Base-by-base conservation (phyloP, 2,113 vertebrate species). In the Triplophysa dalaica region DNA sequence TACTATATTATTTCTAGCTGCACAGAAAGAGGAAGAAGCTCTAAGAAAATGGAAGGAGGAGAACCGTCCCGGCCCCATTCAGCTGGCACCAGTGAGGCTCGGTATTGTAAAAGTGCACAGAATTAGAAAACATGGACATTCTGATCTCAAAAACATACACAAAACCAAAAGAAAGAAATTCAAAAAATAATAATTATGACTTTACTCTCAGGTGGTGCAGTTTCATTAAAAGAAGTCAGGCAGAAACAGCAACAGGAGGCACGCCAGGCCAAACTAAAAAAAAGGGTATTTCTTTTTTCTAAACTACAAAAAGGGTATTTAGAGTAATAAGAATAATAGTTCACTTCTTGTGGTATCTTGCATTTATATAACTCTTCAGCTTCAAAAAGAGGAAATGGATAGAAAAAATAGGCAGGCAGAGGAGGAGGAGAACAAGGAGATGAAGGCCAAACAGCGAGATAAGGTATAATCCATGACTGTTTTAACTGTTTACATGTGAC, bases 401-500 rank as follows among this genome's bases (percentile, higher is more conserved):
- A 89, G 70, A 85, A 88, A 75, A 75, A 93, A 29, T 81, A 96
- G 90, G 74, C 91, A 92, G 85, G 89, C 87, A 10, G 92, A 96
- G 88, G 94, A 95, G 84, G 91, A 89, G 16, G 64, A 93, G 84
- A 48, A 85, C 19, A 83, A 93, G 82, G 87, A 70, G 85, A 94
- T 83, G 90, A 96, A 96, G 86, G 89, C 70, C 5, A 56, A 85
- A 82, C 94, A 95, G 84, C 92, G 95, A 87, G 87, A 93, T 84
- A 95, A 95, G 93, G 95, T 96, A 88, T 87, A 79, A 21, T 8
- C 14, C 29, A 29, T 29, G 29, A 4, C 29, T 4, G 29, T 29
- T 29, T 4, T 0, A 29, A 29, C 29, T 29, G 29, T 29, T 29
- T 29, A 29, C 29, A 29, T 29, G 29, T 29, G 29, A 29, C 29